Percentiles rank a stretch among this genome's conserved stretches.
Conservation (phyloP, 2,888 invertebrate species). For the Oxycera nigricornis region DNA sequence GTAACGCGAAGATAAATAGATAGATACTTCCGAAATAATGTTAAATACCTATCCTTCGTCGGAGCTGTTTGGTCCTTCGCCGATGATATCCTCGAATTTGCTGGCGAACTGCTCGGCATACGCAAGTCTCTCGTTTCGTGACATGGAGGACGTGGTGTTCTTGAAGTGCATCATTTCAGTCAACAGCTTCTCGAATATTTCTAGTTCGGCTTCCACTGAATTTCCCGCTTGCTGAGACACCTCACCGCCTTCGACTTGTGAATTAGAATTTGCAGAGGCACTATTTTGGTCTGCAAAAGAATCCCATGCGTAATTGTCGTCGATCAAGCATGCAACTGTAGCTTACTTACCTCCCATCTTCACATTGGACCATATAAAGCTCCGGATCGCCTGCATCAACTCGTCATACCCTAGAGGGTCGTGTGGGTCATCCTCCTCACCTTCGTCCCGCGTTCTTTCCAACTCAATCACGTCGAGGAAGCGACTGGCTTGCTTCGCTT, state of each 20-base stretch:
- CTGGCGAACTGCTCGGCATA: conserved; percentile 51
- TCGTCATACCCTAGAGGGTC: conserved; percentile 52
- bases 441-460: conserved; percentile 49
- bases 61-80: conserved; percentile 42
- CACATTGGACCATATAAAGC: conserved; percentile 52
- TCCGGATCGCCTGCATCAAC: conserved; percentile 49
- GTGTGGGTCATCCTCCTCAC: conserved; percentile 48
- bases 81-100: conserved; percentile 50
- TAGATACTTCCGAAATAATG: no score
- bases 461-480: conserved; percentile 52
- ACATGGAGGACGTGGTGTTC: conserved; percentile 49
- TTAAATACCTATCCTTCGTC: conserved; percentile 38
- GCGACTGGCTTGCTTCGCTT: conserved; percentile 50
- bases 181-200: conserved; percentile 51
- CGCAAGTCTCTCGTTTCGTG: conserved; percentile 50
- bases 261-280: background rate
- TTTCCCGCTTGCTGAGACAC: background rate
- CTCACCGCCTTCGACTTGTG: no score
- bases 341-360: conserved; percentile 18
- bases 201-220: conserved; percentile 49
- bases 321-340: background rate
- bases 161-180: conserved; percentile 51
- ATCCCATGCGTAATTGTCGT: background rate
- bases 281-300: background rate
- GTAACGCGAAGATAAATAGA: no score